A percentile compares a stretch with the other conserved stretches of the same genome.
Evolutionary conservation across 1,140 invertebrate genomes (phyloP).

Genomic region (Diabrotica undecimpunctata): DNA sequence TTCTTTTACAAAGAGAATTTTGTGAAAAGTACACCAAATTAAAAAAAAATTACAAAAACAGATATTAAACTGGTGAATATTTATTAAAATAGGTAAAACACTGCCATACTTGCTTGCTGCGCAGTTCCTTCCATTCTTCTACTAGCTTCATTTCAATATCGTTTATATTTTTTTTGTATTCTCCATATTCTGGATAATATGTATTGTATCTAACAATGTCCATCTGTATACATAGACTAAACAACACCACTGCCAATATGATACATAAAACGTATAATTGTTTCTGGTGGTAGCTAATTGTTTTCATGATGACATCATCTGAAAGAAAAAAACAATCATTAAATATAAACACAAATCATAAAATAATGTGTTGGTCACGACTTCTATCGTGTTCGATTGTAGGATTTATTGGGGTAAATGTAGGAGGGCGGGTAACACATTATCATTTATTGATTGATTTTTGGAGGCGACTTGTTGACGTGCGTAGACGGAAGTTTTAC

Average conservation of each 20-base stretch:
- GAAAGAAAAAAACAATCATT: background rate
- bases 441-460: no score
- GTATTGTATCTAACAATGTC: background rate
- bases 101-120: background rate
- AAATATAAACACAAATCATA: no score
- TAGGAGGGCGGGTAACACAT: no score
- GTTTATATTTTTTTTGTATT: background rate
- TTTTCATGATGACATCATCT: background rate
- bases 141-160: background rate
- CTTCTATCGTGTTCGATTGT: no score
- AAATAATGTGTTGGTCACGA: background rate
- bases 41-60: no score
- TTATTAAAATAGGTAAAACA: background rate
- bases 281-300: no score
- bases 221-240: conserved; percentile 1
- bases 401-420: no score
- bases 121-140: background rate
- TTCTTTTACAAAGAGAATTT: no score
- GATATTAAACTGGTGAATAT: background rate
- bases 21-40: no score
- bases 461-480: no score
- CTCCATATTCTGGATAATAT: background rate
- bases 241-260: background rate
- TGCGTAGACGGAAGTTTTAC: no score
- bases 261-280: background rate